Evolutionary conservation across 2,888 invertebrate genomes (phyloP), one percentile per base, ranked within the genome.

Genomic region (Sesamia inferens): DNA sequence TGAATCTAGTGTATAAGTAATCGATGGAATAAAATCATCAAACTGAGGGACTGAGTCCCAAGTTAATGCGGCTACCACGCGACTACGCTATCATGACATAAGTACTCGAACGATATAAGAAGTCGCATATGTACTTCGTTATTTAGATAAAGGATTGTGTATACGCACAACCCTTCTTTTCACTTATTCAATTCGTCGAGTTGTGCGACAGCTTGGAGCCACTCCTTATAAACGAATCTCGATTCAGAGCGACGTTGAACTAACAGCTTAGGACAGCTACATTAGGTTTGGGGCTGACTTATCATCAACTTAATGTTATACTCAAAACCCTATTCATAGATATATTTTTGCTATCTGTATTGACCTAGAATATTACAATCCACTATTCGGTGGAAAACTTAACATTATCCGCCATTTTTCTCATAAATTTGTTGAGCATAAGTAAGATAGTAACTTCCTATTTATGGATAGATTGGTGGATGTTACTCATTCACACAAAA

Each of bases 1-100:
- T n/a, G n/a, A n/a, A n/a, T n/a, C n/a, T n/a, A n/a, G n/a, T n/a
- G n/a, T n/a, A n/a, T n/a, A n/a, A n/a, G n/a, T n/a, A n/a, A n/a
- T n/a, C n/a, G n/a, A n/a, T n/a, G n/a, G n/a, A n/a, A n/a, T n/a
- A 31, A 67, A 31, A 67, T 31, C 16, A 67, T 31, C 11, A 44
- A 24, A n/a, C 6, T 14, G 14, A 39, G 8, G 39, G 13, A 19
- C 61, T 13, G 7, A 19, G n/a, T 39, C 13, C 19, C n/a, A 61
- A 39, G 31, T 31, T 13, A 61, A 39, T 39, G n/a, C 61, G n/a
- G 14, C 4, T 14, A 7, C 13, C 59, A 0, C 31, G 19, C 31
- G 31, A 31, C 19, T 59, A 59, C 59, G 31, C 19, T 7, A n/a
- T 4, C 39, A 13, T 39, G 39, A 39, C 8, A 22, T 16, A 31